Evolutionary conservation across 1,140 invertebrate species (phyloP), one percentile per base, ranked within the genome.

Genomic region (Drosophila kanapiae): DNA sequence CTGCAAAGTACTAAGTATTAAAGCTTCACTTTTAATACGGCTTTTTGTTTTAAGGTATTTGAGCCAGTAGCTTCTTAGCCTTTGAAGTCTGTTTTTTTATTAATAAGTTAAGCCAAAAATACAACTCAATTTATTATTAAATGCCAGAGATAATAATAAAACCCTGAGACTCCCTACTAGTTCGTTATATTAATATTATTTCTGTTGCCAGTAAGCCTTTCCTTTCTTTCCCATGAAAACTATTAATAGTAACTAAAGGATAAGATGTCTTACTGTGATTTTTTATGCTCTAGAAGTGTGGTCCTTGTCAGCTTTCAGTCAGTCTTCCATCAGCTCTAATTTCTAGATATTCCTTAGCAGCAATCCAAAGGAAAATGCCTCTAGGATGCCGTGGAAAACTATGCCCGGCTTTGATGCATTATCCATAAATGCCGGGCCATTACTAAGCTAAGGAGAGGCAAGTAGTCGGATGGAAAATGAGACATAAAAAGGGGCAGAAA

Each of bases 391-490:
- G 14, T 2, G 35, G n/a, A 57, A 54, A 37, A 57, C 54, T 57
- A 57, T 57, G 18, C 14, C 35, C 54, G 18, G n/a, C n/a, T 27
- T 23, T 31, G 23, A 61, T 61, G 59, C 45, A 61, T 61, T 61
- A 61, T 61, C 61, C 56, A 64, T 60, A 64, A 60, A 31, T 65
- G n/a, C 40, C 27, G 29, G 35, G 18, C 35, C 27, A 67, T 67
- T 49, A 35, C 14, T 13, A 23, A 27, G 35, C 13, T 33, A 31
- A 23, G 42, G 37, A 18, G 1, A 18, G 59, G 27, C 43, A 9
- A n/a, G 10, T 9, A 51, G 23, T 23, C 23, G 23, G 3, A 14
- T 10, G 49, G 31, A 51, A 51, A 51, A 33, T 51, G 10, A 27
- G 7, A 11, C 47, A 51, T 57, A 58, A 14, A 37, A 18, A 8